phyloP scores from a whole-genome alignment of 1,140 invertebrate species.

The Acromyrmex echinatior region DNA sequence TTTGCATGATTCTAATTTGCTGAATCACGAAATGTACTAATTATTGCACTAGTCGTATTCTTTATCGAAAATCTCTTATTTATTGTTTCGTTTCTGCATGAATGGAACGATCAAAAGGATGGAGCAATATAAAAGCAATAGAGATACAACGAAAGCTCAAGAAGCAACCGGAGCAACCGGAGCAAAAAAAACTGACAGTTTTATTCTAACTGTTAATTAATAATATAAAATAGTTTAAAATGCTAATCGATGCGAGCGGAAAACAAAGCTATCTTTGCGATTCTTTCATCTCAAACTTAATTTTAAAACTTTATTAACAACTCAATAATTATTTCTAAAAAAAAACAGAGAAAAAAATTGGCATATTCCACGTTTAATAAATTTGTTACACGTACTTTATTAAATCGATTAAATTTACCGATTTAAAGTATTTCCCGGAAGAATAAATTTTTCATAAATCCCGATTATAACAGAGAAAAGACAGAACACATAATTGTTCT shows the following conservation, averaged over 20 bases:
- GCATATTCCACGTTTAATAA: neutral
- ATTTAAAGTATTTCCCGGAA: constrained; percentile 1
- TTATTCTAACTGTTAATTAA: constrained; percentile 25
- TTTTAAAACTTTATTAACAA: constrained; percentile 9
- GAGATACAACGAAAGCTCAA: neutral
- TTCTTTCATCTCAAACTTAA: neutral
- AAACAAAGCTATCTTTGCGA: neutral
- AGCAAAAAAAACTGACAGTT: neutral
- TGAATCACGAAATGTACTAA: constrained; percentile 55
- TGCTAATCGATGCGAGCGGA: neutral
- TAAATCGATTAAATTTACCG: constrained; percentile 11
- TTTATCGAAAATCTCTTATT: constrained; percentile 61
- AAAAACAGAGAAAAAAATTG: neutral
- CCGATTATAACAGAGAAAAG: neutral
- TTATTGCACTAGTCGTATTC: constrained; percentile 61
- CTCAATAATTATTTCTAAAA: neutral
- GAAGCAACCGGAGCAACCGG: neutral
- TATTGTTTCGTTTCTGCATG: constrained; percentile 28
- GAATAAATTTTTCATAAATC: constrained; percentile 21
- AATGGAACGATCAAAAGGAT: constrained; percentile 2
- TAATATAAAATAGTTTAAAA: neutral
- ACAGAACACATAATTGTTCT: neutral
- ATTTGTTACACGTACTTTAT: neutral
- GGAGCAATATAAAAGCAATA: neutral
- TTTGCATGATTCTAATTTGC: constrained; percentile 50